A percentile compares a stretch with the other conserved stretches of the same genome.
These are phyloP conservation scores for Charanyca ferruginea DNA, from an alignment of 2,888 invertebrate genomes.

Conservation along the genomic window DNA sequence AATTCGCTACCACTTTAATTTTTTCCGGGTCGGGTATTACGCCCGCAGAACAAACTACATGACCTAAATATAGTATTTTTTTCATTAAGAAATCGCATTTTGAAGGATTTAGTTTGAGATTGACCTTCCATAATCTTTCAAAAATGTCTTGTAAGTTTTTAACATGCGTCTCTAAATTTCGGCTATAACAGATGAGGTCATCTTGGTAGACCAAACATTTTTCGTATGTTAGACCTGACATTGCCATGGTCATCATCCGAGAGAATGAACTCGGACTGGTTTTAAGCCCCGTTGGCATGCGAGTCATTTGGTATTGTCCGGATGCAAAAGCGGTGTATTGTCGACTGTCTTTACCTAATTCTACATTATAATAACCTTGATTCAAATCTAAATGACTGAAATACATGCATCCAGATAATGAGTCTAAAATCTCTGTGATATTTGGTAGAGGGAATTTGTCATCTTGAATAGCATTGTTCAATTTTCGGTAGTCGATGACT, in stretches of 20 bases:
- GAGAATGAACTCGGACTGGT: neutral
- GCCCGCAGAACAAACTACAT: neutral
- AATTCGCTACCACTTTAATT: neutral
- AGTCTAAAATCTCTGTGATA: too few relatives aligned
- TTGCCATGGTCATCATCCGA: too few relatives aligned
- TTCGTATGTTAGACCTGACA: constrained; percentile 2
- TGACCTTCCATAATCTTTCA: neutral
- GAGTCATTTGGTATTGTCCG: neutral
- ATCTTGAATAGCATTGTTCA: neutral
- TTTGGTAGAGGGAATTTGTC: neutral
- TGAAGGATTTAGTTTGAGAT: neutral
- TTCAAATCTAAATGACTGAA: too few relatives aligned
- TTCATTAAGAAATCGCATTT: constrained; percentile 1
- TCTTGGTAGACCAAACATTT: neutral
- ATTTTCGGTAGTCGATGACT: neutral
- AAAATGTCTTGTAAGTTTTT: neutral
- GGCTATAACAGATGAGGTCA: neutral
- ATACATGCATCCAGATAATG: too few relatives aligned
- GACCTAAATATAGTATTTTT: constrained; percentile 11
- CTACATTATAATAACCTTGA: too few relatives aligned
- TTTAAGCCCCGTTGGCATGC: neutral
- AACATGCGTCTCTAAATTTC: neutral
- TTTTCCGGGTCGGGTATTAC: neutral
- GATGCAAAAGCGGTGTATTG: neutral
- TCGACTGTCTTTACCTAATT: too few relatives aligned